Evolutionary conservation across 2,888 invertebrate species (phyloP).

Genomic region (Auanema sp.): DNA sequence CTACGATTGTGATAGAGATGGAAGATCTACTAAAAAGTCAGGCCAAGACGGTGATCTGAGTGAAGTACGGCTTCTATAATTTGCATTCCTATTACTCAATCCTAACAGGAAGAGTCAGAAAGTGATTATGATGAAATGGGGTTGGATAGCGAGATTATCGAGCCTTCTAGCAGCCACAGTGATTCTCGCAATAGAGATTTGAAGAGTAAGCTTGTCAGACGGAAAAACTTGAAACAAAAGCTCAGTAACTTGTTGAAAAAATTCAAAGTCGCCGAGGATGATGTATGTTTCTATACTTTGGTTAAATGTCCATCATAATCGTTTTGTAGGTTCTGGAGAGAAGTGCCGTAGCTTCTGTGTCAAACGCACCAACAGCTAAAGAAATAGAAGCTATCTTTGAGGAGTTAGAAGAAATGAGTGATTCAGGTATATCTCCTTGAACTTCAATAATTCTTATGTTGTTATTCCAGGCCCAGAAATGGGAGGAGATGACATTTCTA

Average conservation of each 20-base stretch:
- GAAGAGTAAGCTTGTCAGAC: conserved; percentile 19
- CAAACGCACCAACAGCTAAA: conserved; percentile 45
- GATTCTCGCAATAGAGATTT: conserved; percentile 2
- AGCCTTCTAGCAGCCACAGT: background rate
- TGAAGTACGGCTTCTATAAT: conserved; percentile 10
- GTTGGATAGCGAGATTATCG: conserved; percentile 23
- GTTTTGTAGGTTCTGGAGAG: conserved; percentile 2
- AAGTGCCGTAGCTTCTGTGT: conserved; percentile 26
- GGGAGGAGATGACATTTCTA: conserved; percentile 51
- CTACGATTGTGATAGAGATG: conserved; percentile 27
- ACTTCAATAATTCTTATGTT: background rate
- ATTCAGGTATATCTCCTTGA: conserved; percentile 74
- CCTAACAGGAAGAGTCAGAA: conserved; percentile 33
- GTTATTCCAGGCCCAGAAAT: conserved; percentile 25
- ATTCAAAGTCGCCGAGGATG: conserved; percentile 83
- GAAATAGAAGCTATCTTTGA: conserved; percentile 71
- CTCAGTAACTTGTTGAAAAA: conserved; percentile 90
- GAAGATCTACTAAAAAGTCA: conserved; percentile 28
- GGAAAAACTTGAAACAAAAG: conserved; percentile 86
- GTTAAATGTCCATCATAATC: background rate
- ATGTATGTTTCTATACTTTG: conserved; percentile 66
- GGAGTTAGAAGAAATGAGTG: conserved; percentile 91
- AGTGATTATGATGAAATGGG: conserved; percentile 39
- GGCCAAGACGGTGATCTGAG: conserved; percentile 35
- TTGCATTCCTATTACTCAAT: background rate